These are phyloP conservation scores for Drosophila lowei DNA, from an alignment of 1,140 invertebrate genomes.

Conservation along the genomic window DNA sequence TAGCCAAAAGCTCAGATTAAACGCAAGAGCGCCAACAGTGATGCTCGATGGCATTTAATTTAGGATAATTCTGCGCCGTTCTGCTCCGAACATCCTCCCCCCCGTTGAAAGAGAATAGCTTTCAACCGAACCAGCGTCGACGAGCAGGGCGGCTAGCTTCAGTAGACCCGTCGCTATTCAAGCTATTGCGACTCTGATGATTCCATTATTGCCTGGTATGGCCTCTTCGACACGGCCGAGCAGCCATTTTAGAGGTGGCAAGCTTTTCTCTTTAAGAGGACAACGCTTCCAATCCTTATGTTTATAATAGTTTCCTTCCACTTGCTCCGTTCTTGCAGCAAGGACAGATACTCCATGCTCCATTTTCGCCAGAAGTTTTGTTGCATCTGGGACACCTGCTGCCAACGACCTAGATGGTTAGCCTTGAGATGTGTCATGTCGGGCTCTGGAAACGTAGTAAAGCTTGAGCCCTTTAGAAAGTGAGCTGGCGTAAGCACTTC, in stretches of 20 bases:
- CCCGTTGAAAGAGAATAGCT: no score
- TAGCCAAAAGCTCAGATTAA: no score
- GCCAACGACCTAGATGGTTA: background rate
- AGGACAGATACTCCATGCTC: background rate
- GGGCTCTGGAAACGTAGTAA: no score
- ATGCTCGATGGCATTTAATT: no score
- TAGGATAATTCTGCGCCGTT: no score
- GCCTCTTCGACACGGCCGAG: background rate
- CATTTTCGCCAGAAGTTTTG: background rate
- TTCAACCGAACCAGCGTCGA: no score
- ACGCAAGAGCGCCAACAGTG: no score
- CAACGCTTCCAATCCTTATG: background rate
- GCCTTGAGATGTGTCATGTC: no score
- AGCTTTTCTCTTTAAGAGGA: background rate
- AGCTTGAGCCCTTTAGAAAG: no score
- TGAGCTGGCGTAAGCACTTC: no score
- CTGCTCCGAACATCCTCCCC: no score
- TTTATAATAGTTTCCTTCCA: background rate
- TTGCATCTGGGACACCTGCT: background rate
- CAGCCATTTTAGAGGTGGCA: background rate
- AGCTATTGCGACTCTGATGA: background rate
- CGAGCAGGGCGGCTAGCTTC: background rate
- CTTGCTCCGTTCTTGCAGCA: conserved; percentile 2
- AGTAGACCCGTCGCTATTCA: no score
- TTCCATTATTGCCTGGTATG: background rate